Conservation (phyloP, 2,888 invertebrate genomes). For the Eupelmus urozonus region DNA sequence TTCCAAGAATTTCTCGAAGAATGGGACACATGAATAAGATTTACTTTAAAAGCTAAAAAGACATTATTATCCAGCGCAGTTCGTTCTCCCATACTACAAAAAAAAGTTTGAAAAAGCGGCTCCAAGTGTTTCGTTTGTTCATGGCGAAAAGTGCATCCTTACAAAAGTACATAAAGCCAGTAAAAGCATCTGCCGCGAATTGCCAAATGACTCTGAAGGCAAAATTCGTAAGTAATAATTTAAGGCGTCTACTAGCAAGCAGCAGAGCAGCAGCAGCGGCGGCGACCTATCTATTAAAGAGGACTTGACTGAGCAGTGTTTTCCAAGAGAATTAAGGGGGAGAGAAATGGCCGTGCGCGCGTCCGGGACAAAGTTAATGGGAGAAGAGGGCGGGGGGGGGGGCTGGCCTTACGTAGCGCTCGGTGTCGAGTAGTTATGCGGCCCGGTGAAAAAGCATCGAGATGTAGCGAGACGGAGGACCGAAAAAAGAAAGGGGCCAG, state of each 20-base stretch:
- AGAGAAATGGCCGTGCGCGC: conserved; percentile 44
- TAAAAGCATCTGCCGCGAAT: conserved; percentile 4
- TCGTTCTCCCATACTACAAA: not conserved
- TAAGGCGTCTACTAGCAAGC: not conserved
- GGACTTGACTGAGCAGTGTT: conserved; percentile 49
- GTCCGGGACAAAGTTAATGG: conserved; percentile 51
- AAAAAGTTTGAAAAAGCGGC: too few relatives aligned
- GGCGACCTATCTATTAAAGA: conserved; percentile 44
- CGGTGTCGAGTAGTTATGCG: conserved; percentile 47
- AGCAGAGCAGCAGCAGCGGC: not conserved
- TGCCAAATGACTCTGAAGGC: conserved; percentile 28
- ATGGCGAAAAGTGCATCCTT: not conserved
- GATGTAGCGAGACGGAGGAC: conserved; percentile 32
- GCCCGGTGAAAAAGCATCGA: conserved; percentile 44
- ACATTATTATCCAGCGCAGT: not conserved
- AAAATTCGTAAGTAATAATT: conserved; percentile 51
- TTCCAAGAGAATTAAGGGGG: conserved; percentile 56
- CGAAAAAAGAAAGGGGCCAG: not conserved
- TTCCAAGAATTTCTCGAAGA: too few relatives aligned
- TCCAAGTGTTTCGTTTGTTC: not conserved
- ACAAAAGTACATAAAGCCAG: not conserved
- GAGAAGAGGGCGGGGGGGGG: conserved; percentile 1
- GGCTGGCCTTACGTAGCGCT: conserved; percentile 14
- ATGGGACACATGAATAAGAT: too few relatives aligned
- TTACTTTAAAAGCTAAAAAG: too few relatives aligned